A percentile compares a stretch with the other conserved stretches of the same genome.
Evolutionary conservation across 1,140 invertebrate genomes (phyloP).

Genomic region (Acromyrmex charruanus): DNA sequence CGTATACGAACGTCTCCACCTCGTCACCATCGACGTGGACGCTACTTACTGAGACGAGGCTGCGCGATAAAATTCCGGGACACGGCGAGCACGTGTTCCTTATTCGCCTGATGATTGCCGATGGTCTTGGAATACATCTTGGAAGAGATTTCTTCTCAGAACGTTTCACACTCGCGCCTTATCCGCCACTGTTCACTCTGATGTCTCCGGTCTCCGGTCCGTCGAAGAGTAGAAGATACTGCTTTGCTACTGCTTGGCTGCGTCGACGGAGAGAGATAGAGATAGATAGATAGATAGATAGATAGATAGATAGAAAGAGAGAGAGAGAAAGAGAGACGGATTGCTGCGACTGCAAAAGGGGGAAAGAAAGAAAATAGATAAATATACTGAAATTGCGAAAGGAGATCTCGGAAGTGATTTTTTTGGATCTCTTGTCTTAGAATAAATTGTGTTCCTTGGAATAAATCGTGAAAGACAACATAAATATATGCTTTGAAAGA

Average conservation of each 20-base stretch:
- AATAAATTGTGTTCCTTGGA: not conserved
- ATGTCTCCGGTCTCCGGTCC: too few species aligned
- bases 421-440: not conserved
- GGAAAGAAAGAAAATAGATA: not conserved
- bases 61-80: constrained; percentile 99
- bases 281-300: too few species aligned
- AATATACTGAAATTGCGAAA: not conserved
- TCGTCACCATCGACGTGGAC: not conserved
- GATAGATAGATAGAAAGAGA: too few species aligned
- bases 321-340: constrained; percentile 75
- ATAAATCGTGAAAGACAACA: not conserved
- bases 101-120: constrained; percentile 87
- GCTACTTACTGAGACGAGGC: constrained; percentile 97
- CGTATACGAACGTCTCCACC: not conserved
- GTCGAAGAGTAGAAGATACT: constrained; percentile 86
- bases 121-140: constrained; percentile 83
- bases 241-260: constrained; percentile 74
- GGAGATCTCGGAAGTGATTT: not conserved
- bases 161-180: constrained; percentile 81
- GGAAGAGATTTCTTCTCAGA: constrained; percentile 76
- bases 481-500: not conserved
- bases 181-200: constrained; percentile 64
- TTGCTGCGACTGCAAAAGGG: not conserved
- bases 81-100: constrained; percentile 96
- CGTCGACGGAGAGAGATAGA: constrained; percentile 79